Evolutionary conservation across 2,797 vertebrate genomes (phyloP).

Genomic region (Nyctalus aviator): DNA sequence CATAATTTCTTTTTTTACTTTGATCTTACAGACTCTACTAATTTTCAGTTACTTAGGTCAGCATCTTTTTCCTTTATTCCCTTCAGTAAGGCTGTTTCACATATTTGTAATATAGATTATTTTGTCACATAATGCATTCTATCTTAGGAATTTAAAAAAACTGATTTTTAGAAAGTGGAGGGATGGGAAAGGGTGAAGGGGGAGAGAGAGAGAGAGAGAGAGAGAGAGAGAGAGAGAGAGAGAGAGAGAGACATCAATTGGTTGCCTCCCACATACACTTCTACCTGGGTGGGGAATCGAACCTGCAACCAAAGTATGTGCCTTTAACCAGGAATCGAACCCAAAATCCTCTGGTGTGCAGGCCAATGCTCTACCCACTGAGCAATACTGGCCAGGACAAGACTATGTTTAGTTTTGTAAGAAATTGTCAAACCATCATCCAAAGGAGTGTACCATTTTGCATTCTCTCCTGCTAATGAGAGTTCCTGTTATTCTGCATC

Average conservation of each 20-base stretch:
- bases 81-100: conserved; percentile 32
- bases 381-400: not conserved
- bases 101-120: conserved; percentile 26
- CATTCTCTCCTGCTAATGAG: not conserved
- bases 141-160: not conserved
- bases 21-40: not conserved
- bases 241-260: too few relatives aligned
- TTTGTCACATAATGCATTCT: conserved; percentile 1
- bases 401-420: conserved; percentile 37
- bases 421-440: not conserved
- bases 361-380: too few relatives aligned
- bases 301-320: too few relatives aligned
- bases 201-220: too few relatives aligned
- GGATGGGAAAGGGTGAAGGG: too few relatives aligned
- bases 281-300: too few relatives aligned
- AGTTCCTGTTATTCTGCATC: not conserved
- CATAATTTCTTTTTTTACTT: not conserved
- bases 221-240: too few relatives aligned
- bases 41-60: conserved; percentile 28
- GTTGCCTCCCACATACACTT: too few relatives aligned
- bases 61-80: not conserved
- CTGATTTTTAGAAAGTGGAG: too few relatives aligned
- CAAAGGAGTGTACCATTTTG: conserved; percentile 20
- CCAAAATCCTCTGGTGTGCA: too few relatives aligned
- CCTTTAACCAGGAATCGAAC: too few relatives aligned